A percentile compares a stretch with the other conserved stretches of the same genome.
Conservation (phyloP, 2,797 vertebrate species). For the Trichosurus vulpecula region DNA sequence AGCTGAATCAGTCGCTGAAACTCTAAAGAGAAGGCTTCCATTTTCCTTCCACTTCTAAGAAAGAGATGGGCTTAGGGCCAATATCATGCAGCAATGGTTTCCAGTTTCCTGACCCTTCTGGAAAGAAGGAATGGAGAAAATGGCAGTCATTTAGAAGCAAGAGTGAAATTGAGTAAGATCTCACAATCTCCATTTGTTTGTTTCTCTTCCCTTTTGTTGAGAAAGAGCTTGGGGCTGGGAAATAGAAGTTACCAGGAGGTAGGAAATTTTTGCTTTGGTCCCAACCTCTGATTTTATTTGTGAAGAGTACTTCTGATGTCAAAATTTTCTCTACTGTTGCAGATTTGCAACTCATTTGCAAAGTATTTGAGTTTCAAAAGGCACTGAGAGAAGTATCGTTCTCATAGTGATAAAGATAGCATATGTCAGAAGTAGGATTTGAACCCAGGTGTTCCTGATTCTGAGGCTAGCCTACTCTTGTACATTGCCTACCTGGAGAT, state of each 20-base stretch:
- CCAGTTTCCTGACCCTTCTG: not conserved
- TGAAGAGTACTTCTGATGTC: not conserved
- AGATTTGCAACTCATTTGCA: not conserved
- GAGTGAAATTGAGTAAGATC: not conserved
- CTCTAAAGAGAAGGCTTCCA: not conserved
- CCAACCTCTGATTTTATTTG: not conserved
- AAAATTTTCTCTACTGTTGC: not conserved
- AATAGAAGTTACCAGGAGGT: not conserved
- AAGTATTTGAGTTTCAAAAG: not conserved
- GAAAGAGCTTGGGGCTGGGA: constrained; percentile 9
- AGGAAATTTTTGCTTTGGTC: not conserved
- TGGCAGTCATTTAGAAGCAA: not conserved
- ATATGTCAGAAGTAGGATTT: not conserved
- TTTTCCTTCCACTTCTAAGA: not conserved
- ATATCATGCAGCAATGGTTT: not conserved
- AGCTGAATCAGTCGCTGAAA: not conserved
- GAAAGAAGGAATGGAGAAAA: not conserved
- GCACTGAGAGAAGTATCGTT: not conserved
- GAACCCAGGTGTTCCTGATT: not conserved
- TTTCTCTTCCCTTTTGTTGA: not conserved
- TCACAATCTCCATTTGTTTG: not conserved
- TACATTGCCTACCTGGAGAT: not conserved
- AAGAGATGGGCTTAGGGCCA: not conserved
- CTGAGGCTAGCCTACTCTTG: not conserved
- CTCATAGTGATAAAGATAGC: not conserved